Conservation (phyloP, 2,113 vertebrate species). For the Dasypus novemcinctus region DNA sequence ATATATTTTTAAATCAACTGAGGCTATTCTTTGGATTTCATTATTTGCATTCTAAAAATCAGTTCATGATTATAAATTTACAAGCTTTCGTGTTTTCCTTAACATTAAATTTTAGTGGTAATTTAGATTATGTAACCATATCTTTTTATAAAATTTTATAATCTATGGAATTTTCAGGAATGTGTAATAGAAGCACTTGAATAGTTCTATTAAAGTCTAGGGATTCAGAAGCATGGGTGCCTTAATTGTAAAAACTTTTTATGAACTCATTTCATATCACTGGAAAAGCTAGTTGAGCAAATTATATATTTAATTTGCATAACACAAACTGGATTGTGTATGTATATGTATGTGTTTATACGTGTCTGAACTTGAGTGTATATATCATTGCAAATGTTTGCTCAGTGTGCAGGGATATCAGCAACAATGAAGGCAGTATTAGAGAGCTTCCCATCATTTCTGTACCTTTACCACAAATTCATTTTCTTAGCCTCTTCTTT, state of each 20-base stretch:
- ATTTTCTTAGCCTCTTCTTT: not conserved
- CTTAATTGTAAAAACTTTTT: constrained; percentile 10
- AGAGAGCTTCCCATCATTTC: not conserved
- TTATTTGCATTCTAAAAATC: constrained; percentile 53
- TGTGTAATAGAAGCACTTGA: not conserved
- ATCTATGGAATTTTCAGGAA: not conserved
- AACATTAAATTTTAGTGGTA: constrained; percentile 40
- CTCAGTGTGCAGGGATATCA: not conserved
- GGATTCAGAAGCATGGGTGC: not conserved
- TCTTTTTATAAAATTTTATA: constrained; percentile 53
- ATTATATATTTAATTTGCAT: constrained; percentile 21
- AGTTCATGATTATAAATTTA: not conserved
- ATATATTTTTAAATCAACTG: not conserved
- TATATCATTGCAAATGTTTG: not conserved
- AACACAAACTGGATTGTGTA: not conserved
- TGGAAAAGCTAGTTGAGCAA: constrained; percentile 27
- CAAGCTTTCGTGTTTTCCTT: not conserved
- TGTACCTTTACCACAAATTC: not conserved
- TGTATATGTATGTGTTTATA: not conserved
- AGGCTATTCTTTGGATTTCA: not conserved
- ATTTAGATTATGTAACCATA: not conserved
- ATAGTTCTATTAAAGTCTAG: not conserved
- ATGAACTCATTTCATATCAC: not conserved
- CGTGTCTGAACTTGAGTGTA: not conserved
- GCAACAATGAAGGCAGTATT: not conserved